Evolutionary conservation across 2,888 invertebrate species (phyloP).

Genomic region (Acronicta psi): DNA sequence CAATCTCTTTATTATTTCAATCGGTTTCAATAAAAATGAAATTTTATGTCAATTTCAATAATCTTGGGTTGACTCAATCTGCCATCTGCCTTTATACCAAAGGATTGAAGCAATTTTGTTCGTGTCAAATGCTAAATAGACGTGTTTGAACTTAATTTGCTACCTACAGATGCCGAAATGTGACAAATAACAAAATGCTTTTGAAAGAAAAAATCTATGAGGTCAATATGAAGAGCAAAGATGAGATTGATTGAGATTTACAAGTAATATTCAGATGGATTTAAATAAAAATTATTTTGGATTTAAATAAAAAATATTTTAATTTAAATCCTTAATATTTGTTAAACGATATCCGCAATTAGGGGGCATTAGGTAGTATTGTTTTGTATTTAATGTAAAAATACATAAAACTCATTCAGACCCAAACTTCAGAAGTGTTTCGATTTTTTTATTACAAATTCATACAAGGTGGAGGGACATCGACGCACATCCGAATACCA

Average conservation of each 20-base stretch:
- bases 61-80: conserved; percentile 29
- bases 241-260: neutral
- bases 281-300: no score
- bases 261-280: neutral
- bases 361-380: no score
- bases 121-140: conserved; percentile 51
- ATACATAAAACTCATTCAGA: no score
- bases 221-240: neutral
- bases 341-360: no score
- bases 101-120: conserved; percentile 41
- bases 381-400: no score
- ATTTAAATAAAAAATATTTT: no score
- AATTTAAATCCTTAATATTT: no score
- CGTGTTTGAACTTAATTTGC: conserved; percentile 22
- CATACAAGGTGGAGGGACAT: no score
- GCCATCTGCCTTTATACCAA: conserved; percentile 7
- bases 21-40: conserved; percentile 16
- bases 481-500: no score
- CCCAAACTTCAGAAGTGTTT: no score
- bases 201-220: neutral
- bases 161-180: conserved; percentile 8
- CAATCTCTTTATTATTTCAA: neutral
- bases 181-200: neutral
- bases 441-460: no score
- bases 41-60: conserved; percentile 24